Conservation (phyloP, 2,888 invertebrate genomes). For the Hedya salicella region DNA sequence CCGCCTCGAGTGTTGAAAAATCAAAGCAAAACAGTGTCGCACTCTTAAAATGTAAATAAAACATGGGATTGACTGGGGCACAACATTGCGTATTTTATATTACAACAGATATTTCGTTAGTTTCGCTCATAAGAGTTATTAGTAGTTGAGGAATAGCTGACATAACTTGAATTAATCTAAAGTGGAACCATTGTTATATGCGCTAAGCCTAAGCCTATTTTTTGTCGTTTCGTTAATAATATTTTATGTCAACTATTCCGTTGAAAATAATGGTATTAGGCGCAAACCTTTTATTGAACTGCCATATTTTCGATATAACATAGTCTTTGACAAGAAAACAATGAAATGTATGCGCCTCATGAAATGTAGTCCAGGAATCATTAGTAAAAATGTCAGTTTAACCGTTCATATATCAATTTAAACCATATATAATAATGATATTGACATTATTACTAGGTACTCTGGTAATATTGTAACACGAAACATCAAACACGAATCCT, state of each 20-base stretch:
- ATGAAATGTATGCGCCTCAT: conserved; percentile 2
- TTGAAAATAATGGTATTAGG: conserved; percentile 25
- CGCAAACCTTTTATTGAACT: conserved; percentile 5
- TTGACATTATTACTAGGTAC: not conserved
- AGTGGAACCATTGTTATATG: too few relatives aligned
- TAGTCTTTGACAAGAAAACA: not conserved
- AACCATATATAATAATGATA: too few relatives aligned
- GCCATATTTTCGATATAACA: not conserved
- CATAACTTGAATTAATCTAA: conserved; percentile 37
- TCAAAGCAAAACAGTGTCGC: conserved; percentile 73
- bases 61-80: conserved; percentile 90
- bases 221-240: too few relatives aligned
- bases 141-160: conserved; percentile 52
- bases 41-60: conserved; percentile 75
- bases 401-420: too few relatives aligned
- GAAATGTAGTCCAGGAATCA: not conserved
- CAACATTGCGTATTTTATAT: conserved; percentile 89
- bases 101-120: conserved; percentile 59
- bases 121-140: conserved; percentile 50
- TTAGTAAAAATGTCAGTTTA: conserved; percentile 1
- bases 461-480: conserved; percentile 46
- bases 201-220: too few relatives aligned
- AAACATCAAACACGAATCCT: conserved; percentile 77
- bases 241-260: conserved; percentile 37
- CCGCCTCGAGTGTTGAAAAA: conserved; percentile 62